These are phyloP conservation scores for Diacarnus erythraeanus DNA, from an alignment of 37 sponge, comb jelly and placozoan species.

Conservation along the genomic window DNA sequence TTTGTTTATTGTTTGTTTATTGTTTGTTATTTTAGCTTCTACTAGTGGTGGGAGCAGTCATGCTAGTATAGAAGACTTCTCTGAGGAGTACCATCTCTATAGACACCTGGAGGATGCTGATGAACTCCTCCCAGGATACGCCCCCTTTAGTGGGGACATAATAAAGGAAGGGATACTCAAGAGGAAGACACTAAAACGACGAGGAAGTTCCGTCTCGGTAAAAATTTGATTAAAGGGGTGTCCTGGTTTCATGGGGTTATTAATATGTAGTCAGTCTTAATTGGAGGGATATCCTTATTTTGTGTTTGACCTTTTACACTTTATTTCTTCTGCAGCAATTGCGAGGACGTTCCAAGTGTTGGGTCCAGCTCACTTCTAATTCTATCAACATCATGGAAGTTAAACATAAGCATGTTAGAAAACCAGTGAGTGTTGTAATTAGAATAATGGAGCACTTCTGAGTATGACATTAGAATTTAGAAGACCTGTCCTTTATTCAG, in stretches of 20 bases:
- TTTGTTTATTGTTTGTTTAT: too few species aligned
- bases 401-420: slow-evolving; percentile 33
- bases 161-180: slow-evolving; percentile 5
- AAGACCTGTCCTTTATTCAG: too few species aligned
- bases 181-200: neutral
- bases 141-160: neutral
- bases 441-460: too few species aligned
- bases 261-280: neutral
- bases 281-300: neutral
- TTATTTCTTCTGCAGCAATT: slow-evolving; percentile 15
- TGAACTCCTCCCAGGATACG: neutral
- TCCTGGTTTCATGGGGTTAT: neutral
- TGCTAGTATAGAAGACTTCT: slow-evolving; percentile 1
- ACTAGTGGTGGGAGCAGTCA: slow-evolving; percentile 2
- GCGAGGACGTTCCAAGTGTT: slow-evolving; percentile 19
- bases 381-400: slow-evolving; percentile 25
- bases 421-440: slow-evolving; percentile 4
- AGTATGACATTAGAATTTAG: too few species aligned
- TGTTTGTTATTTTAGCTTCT: neutral
- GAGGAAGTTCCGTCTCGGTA: neutral
- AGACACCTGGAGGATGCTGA: neutral
- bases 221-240: neutral
- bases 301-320: neutral
- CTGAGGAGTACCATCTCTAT: neutral
- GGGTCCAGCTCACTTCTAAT: slow-evolving; percentile 41